phyloP scores from a whole-genome alignment of 2,888 invertebrate genomes.

The Cephonodes hylas region DNA sequence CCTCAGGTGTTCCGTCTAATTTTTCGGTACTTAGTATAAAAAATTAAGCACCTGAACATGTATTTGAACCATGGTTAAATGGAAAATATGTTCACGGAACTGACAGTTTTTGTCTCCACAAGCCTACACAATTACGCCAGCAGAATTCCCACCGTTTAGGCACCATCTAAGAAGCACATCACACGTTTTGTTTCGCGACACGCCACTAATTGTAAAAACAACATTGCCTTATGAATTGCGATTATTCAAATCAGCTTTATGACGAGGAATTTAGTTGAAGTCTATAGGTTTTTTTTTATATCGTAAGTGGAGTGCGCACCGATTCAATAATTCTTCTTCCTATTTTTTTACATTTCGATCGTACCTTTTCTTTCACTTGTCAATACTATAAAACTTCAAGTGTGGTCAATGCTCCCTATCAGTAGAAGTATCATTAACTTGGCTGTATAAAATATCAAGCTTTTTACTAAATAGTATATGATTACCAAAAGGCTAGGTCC shows the following conservation, averaged over 20 bases:
- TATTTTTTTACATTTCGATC: too few relatives aligned
- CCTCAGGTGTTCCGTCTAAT: too few relatives aligned
- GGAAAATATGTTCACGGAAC: constrained; percentile 4
- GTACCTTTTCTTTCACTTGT: too few relatives aligned
- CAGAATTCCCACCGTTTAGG: constrained; percentile 14
- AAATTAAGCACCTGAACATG: neutral
- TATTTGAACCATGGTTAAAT: neutral
- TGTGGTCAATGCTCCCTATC: too few relatives aligned
- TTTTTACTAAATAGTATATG: too few relatives aligned
- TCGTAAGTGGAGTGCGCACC: too few relatives aligned
- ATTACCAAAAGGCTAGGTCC: too few relatives aligned
- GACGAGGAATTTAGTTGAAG: neutral
- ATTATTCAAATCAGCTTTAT: neutral
- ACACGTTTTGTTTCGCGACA: constrained; percentile 1
- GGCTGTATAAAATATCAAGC: too few relatives aligned
- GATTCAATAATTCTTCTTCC: too few relatives aligned
- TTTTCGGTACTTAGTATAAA: neutral
- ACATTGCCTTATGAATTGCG: neutral
- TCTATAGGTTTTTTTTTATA: too few relatives aligned
- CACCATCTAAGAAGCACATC: neutral
- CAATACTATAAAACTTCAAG: too few relatives aligned
- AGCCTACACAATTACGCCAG: constrained; percentile 14
- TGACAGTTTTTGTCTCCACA: constrained; percentile 3
- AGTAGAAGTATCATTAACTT: too few relatives aligned
- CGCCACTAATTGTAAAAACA: constrained; percentile 8